A percentile compares a stretch with the other conserved stretches of the same genome.
phyloP scores from a whole-genome alignment of 2,113 vertebrate species.

The Solea solea region DNA sequence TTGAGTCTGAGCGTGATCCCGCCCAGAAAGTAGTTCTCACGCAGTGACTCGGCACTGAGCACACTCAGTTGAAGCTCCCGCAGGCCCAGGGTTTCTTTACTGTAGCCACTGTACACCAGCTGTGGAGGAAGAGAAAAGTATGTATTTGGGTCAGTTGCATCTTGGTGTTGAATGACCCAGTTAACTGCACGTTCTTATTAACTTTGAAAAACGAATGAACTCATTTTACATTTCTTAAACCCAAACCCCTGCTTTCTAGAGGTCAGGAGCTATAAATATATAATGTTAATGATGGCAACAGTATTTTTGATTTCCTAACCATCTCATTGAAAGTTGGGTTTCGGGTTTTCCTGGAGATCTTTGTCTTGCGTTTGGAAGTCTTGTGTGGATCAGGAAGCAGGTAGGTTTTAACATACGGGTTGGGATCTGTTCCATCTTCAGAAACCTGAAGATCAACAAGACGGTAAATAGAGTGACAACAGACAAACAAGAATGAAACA shows the following conservation, averaged over 20 bases:
- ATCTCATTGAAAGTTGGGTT: conserved; percentile 99
- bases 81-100: conserved; percentile 91
- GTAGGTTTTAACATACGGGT: conserved; percentile 98
- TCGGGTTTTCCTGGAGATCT: conserved; percentile 94
- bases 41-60: conserved; percentile 94
- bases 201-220: too few species aligned
- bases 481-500: neutral
- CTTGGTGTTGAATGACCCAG: neutral
- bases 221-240: neutral
- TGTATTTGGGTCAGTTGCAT: neutral
- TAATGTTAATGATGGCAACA: neutral
- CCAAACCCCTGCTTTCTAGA: neutral
- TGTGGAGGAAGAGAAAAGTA: conserved; percentile 57
- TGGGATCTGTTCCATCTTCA: conserved; percentile 94
- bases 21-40: conserved; percentile 96
- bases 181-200: neutral
- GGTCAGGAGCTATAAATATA: neutral
- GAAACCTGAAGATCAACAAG: conserved; percentile 83
- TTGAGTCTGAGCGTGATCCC: conserved; percentile 92
- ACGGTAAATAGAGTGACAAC: neutral
- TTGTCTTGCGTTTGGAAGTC: conserved; percentile 97
- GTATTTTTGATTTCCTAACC: conserved; percentile 77
- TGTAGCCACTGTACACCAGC: conserved; percentile 96
- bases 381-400: conserved; percentile 95
- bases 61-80: conserved; percentile 94